Evolutionary conservation across 2,888 invertebrate species (phyloP), one percentile per base, ranked within the genome.

Genomic region (Ochropleura leucogaster): DNA sequence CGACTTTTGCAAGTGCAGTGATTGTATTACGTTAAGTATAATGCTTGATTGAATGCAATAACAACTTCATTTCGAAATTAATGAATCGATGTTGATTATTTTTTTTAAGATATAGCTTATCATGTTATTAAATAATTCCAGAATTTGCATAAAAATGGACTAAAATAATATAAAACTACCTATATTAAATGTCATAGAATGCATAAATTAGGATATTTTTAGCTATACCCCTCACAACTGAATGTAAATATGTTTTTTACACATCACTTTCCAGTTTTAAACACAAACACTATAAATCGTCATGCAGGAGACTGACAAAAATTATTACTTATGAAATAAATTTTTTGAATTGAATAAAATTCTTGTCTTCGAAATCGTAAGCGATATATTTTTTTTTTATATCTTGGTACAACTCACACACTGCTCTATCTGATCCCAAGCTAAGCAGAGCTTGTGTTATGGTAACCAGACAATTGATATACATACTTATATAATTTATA

Each of bases 61-160:
- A 66, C 65, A 68, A 71, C 20, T 74, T 64, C 12, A 14, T n/a
- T 70, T 60, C 42, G 46, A 69, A 49, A 63, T 81, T 6, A 68
- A 55, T 42, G 59, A 49, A 70, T 71, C 9, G n/a, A 51, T 80
- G n/a, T 14, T 55, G 47, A 18, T 70, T 16, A 20, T 47, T 40
- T 57, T 40, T 57, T 30, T 57, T n/a, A 57, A 8, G 51, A 70
- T 70, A 79, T 73, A 60, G 49, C 40, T 71, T 59, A 44, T 70
- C 18, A 9, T 55, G 20, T 42, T n/a, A n/a, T 18, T 2, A 7
- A 46, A 74, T 51, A 46, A 20, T 5, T 18, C 12, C n/a, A 47
- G 9, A 46, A 20, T 30, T 18, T 20, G 14, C 69, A 14, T 59
- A 12, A 44, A 74, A 10, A 10, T 20, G 0, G 5, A 12, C 9